Evolutionary conservation across 2,888 invertebrate genomes (phyloP).

Genomic region (Opisthograptis luteolata): DNA sequence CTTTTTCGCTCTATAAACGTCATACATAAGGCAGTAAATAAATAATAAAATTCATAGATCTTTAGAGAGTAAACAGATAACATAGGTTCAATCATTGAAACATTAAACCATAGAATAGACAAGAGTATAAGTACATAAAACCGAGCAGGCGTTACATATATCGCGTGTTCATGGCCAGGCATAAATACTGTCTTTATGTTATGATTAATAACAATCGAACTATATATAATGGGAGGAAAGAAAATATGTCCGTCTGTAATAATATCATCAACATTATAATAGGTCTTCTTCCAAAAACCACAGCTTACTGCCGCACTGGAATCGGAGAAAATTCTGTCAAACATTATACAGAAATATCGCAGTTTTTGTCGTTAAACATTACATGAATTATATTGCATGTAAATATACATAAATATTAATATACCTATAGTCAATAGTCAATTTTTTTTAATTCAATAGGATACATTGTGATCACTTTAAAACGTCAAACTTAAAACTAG

Average conservation of each 20-base stretch:
- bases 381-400: too few species aligned
- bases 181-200: constrained; percentile 40
- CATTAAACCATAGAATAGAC: background rate
- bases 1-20: constrained; percentile 9
- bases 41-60: constrained; percentile 25
- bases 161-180: constrained; percentile 39
- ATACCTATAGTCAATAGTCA: too few species aligned
- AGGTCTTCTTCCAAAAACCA: too few species aligned
- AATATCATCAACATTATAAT: too few species aligned
- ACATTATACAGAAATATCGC: too few species aligned
- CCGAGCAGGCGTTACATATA: constrained; percentile 26
- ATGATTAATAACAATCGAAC: constrained; percentile 38
- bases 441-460: too few species aligned
- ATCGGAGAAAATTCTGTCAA: too few species aligned
- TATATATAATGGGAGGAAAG: background rate
- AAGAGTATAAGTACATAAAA: background rate
- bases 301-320: too few species aligned
- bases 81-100: constrained; percentile 35
- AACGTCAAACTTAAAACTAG: too few species aligned
- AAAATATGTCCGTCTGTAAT: background rate
- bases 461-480: too few species aligned
- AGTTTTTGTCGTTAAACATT: too few species aligned
- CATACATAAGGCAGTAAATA: background rate
- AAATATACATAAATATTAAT: too few species aligned
- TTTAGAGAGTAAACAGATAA: constrained; percentile 26